A percentile compares a stretch with the other conserved stretches of the same genome.
These are phyloP conservation scores for Arremon brunneinucha DNA, from an alignment of 2,797 vertebrate genomes.

Conservation along the genomic window DNA sequence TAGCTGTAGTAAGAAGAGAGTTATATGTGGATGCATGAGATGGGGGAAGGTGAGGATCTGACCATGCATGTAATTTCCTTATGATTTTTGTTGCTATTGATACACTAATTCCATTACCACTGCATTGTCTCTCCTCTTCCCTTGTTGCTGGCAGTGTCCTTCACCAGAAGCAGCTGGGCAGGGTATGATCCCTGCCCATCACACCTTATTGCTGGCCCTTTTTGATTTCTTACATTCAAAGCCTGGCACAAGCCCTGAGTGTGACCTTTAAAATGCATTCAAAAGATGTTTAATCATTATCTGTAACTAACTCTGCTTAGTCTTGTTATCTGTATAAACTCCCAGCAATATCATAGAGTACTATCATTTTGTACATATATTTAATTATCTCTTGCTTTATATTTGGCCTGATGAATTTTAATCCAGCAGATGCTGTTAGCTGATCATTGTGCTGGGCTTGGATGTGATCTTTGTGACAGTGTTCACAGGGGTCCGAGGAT, in stretches of 20 bases:
- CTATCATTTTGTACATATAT: neutral
- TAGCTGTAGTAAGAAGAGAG: neutral
- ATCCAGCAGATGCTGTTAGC: conserved; percentile 18
- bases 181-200: neutral
- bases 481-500: too few species aligned
- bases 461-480: fast-evolving
- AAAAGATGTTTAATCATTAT: neutral
- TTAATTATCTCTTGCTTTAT: conserved; percentile 25
- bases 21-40: neutral
- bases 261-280: neutral
- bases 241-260: neutral
- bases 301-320: neutral
- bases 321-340: neutral
- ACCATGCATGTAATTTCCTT: neutral
- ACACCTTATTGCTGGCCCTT: neutral
- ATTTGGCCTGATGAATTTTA: neutral
- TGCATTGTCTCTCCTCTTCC: neutral
- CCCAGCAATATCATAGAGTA: neutral
- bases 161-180: neutral
- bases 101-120: neutral
- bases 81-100: neutral
- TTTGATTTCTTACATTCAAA: neutral
- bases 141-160: neutral
- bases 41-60: neutral
- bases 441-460: neutral